These are phyloP conservation scores for Hoplodrina blanda DNA, from an alignment of 2,888 invertebrate species.

Conservation along the genomic window DNA sequence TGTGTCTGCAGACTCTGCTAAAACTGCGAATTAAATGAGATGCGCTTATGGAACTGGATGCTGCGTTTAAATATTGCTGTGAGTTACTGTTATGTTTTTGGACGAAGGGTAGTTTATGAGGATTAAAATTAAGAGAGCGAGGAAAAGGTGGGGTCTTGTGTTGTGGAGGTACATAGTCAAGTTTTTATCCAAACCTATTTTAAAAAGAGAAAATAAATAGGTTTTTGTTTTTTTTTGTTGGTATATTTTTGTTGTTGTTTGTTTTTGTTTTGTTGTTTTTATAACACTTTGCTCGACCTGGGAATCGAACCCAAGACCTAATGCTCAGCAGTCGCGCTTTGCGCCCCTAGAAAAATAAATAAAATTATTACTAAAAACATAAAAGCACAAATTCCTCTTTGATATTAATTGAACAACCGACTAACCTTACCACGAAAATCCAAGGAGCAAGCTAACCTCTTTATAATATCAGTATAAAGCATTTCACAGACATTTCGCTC, in stretches of 20 bases:
- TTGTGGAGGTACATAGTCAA: no score
- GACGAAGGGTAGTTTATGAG: constrained; percentile 6
- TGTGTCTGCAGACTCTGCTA: constrained; percentile 16
- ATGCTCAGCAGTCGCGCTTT: no score
- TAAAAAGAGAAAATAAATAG: no score
- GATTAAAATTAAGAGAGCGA: constrained; percentile 14
- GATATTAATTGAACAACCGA: constrained; percentile 32
- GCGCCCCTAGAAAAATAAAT: no score
- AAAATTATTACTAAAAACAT: constrained; percentile 16
- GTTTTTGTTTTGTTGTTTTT: no score
- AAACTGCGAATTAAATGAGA: constrained; percentile 47
- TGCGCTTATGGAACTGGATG: constrained; percentile 39
- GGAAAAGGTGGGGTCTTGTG: background rate
- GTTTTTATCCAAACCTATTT: no score
- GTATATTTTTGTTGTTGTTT: no score
- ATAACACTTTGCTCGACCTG: no score
- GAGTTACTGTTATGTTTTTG: constrained; percentile 37
- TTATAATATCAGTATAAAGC: constrained; percentile 41
- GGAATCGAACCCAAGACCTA: no score
- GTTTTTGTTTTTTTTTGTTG: no score
- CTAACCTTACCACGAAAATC: constrained; percentile 15
- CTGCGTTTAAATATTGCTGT: constrained; percentile 35
- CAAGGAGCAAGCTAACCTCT: constrained; percentile 34
- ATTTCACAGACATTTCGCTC: constrained; percentile 30
- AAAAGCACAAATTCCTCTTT: constrained; percentile 11